Percentiles rank a stretch among this genome's conserved stretches.
These are phyloP conservation scores for Philereme vetulata DNA, from an alignment of 2,888 invertebrate species.

Conservation along the genomic window DNA sequence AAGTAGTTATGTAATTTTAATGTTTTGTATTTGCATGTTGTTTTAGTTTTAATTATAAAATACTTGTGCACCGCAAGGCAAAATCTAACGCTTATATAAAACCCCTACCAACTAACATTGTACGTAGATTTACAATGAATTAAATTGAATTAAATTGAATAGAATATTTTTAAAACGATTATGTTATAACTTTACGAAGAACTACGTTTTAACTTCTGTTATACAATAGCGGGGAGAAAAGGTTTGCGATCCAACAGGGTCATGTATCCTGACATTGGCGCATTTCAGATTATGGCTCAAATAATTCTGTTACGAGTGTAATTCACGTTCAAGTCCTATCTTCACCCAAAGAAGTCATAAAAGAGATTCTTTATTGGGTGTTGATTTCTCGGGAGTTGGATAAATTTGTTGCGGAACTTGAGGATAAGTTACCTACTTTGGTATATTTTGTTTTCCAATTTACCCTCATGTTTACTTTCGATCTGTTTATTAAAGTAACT, in stretches of 20 bases:
- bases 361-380: conserved; percentile 36
- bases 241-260: conserved; percentile 8
- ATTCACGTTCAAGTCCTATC: conserved; percentile 38
- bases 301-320: conserved; percentile 24
- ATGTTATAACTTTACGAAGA: too few species aligned
- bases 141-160: too few species aligned
- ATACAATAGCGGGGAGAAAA: neutral
- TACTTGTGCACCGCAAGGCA: too few species aligned
- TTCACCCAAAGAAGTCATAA: conserved; percentile 37
- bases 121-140: too few species aligned
- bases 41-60: too few species aligned
- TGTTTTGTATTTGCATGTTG: too few species aligned
- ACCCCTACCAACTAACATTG: too few species aligned
- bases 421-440: conserved; percentile 21
- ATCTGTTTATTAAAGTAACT: neutral
- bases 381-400: conserved; percentile 35
- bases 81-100: too few species aligned
- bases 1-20: too few species aligned
- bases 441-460: conserved; percentile 18
- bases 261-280: neutral
- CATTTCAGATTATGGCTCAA: conserved; percentile 6
- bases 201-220: too few species aligned
- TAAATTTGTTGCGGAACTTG: conserved; percentile 32
- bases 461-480: conserved; percentile 1
- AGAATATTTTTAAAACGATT: neutral